Conservation (phyloP, 1,140 invertebrate genomes). For the Coelopa frigida region DNA sequence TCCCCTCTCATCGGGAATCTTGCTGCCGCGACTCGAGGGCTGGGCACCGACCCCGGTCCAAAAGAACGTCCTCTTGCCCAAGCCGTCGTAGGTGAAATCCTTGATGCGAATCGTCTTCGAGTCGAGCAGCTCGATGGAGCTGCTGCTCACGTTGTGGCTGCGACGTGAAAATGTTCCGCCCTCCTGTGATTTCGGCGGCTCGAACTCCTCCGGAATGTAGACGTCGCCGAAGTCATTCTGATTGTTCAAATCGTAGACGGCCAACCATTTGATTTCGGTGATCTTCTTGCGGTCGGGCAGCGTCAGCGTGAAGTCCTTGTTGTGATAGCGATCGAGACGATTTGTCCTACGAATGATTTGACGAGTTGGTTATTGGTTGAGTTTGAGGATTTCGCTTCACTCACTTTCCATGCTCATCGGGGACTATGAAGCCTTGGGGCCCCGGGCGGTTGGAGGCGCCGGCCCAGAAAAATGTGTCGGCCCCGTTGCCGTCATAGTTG, state of each 20-base stretch:
- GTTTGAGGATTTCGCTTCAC: constrained; percentile 28
- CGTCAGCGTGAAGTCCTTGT: constrained; percentile 75
- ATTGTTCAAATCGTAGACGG: constrained; percentile 77
- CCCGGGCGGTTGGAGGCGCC: constrained; percentile 79
- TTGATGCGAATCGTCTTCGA: constrained; percentile 72
- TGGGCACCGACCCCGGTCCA: constrained; percentile 83
- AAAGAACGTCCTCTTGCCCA: constrained; percentile 71
- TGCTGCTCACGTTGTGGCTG: constrained; percentile 64
- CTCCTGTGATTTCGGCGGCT: constrained; percentile 69
- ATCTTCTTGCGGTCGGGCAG: constrained; percentile 82
- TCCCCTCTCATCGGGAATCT: constrained; percentile 85
- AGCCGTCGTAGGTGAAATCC: constrained; percentile 71
- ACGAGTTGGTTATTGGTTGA: background rate
- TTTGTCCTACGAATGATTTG: constrained; percentile 61
- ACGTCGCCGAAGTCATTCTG: constrained; percentile 87
- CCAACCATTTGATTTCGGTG: constrained; percentile 83
- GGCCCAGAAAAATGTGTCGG: constrained; percentile 88
- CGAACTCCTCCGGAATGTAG: constrained; percentile 84
- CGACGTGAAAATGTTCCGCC: constrained; percentile 63
- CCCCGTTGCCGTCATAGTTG: constrained; percentile 85
- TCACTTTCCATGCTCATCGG: constrained; percentile 79
- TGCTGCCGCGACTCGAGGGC: constrained; percentile 68
- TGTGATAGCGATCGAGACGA: constrained; percentile 74
- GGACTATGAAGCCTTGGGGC: constrained; percentile 84
- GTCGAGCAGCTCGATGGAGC: constrained; percentile 67